phyloP scores from a whole-genome alignment of 2,797 vertebrate genomes.

The Crax fasciolata region DNA sequence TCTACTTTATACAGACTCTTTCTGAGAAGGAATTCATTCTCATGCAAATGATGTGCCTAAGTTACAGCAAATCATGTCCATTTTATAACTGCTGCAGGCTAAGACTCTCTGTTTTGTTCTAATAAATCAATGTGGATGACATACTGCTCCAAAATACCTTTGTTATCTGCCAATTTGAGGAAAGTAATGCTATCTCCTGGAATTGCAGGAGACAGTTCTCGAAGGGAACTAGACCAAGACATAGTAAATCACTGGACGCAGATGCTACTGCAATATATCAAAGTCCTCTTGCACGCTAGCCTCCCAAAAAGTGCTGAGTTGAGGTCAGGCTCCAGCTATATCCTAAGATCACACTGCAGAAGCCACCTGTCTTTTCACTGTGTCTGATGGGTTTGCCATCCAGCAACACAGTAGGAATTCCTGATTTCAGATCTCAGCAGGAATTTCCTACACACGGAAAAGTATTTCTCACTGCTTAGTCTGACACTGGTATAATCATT shows the following conservation, averaged over 20 bases:
- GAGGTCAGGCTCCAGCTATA: neutral
- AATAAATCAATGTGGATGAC: neutral
- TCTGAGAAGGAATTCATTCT: neutral
- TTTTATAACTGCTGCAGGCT: neutral
- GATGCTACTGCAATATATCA: neutral
- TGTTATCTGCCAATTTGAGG: neutral
- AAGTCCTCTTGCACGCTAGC: neutral
- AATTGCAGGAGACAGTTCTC: neutral
- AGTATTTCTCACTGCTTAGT: neutral
- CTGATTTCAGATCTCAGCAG: neutral
- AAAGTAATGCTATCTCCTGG: neutral
- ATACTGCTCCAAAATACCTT: neutral
- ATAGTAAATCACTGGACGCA: neutral
- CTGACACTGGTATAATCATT: neutral
- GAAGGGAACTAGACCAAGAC: neutral
- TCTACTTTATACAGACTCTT: neutral
- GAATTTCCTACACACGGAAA: accelerated
- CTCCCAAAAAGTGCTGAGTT: neutral
- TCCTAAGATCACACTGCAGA: neutral
- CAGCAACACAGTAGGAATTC: neutral
- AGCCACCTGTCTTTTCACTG: neutral
- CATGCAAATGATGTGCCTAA: neutral
- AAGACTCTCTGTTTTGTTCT: neutral
- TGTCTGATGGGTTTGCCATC: neutral
- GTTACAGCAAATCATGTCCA: neutral